Conservation (phyloP, 2,888 invertebrate species). For the Megamerina dolium region DNA sequence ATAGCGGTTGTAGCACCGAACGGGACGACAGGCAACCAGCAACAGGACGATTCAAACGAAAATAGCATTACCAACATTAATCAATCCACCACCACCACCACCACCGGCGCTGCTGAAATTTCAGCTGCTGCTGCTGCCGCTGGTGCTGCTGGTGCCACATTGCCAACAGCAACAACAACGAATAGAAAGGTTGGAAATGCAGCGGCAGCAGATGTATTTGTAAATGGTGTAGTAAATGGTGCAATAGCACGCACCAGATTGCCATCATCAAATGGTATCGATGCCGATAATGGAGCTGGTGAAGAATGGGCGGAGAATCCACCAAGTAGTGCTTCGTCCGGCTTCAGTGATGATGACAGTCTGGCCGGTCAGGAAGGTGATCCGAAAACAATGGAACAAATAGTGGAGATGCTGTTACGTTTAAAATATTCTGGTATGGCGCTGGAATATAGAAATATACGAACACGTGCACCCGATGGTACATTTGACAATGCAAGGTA, state of each 20-base stretch:
- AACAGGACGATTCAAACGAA: constrained; percentile 43
- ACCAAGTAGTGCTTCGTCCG: constrained; percentile 70
- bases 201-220: constrained; percentile 7
- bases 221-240: constrained; percentile 12
- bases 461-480: constrained; percentile 75
- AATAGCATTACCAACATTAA: constrained; percentile 31
- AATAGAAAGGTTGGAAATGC: neutral
- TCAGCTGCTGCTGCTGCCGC: neutral
- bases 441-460: constrained; percentile 84
- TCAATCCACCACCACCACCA: constrained; percentile 22
- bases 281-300: constrained; percentile 36
- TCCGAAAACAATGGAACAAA: constrained; percentile 63
- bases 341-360: constrained; percentile 87
- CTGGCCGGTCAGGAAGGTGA: constrained; percentile 67
- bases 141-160: neutral
- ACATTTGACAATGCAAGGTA: constrained; percentile 84
- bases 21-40: neutral
- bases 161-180: constrained; percentile 1
- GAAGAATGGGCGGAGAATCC: constrained; percentile 55
- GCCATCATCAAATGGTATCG: constrained; percentile 20
- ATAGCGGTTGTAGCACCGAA: too few relatives aligned
- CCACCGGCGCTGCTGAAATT: constrained; percentile 11
- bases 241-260: constrained; percentile 11
- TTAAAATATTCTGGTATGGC: constrained; percentile 75
- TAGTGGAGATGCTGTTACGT: constrained; percentile 58